Conservation (phyloP, 2,797 vertebrate genomes). For the Eutrigla gurnardus region DNA sequence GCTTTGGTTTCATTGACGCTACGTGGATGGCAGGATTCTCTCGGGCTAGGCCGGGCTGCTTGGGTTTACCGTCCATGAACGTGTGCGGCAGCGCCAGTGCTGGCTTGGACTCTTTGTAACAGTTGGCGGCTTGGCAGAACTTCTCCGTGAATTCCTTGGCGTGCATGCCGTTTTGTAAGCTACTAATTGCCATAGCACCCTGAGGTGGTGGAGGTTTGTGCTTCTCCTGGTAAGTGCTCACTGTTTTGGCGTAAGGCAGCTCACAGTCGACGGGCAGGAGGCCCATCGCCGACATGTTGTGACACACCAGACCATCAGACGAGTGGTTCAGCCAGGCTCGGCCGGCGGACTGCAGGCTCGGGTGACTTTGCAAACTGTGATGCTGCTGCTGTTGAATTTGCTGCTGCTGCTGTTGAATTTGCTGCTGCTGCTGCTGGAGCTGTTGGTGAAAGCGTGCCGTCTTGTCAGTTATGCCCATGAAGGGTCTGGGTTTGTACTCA, state of each 20-base stretch:
- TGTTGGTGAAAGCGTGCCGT: slow-evolving; percentile 88
- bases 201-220: slow-evolving; percentile 80
- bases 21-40: slow-evolving; percentile 88
- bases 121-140: slow-evolving; percentile 84
- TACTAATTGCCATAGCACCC: slow-evolving; percentile 71
- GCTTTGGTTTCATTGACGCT: slow-evolving; percentile 95
- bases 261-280: slow-evolving; percentile 83
- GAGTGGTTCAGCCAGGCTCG: slow-evolving; percentile 89
- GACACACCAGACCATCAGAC: slow-evolving; percentile 80
- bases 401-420: slow-evolving; percentile 50
- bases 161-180: slow-evolving; percentile 87
- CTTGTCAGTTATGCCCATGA: slow-evolving; percentile 98
- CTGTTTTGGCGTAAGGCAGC: slow-evolving; percentile 81
- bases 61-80: slow-evolving; percentile 84
- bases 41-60: slow-evolving; percentile 80
- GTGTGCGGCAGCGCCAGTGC: slow-evolving; percentile 81
- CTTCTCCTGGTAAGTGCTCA: slow-evolving; percentile 82
- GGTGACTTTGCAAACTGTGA: slow-evolving; percentile 67
- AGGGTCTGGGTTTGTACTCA: slow-evolving; percentile 92
- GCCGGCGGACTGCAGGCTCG: slow-evolving; percentile 55
- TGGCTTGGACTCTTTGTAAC: slow-evolving; percentile 87
- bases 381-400: slow-evolving; percentile 56
- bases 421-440: slow-evolving; percentile 53
- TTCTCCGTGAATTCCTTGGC: slow-evolving; percentile 85
- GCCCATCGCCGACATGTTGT: slow-evolving; percentile 67